Conservation (phyloP, 2,888 invertebrate genomes). For the Branchellion lobata region DNA sequence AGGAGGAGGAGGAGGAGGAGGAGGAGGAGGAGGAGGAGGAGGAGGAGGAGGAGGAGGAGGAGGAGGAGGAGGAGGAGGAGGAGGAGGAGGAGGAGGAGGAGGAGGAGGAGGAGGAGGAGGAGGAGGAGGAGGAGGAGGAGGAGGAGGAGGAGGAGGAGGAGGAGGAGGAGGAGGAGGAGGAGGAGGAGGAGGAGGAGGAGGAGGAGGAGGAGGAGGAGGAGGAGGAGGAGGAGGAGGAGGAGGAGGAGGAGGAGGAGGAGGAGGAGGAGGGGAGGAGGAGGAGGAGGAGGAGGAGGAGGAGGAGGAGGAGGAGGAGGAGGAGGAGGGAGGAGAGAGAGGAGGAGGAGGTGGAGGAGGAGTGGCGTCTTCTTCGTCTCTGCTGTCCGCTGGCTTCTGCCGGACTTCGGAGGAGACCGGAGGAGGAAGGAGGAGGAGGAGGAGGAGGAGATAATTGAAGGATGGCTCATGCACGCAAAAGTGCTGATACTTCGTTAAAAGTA, state of each 20-base stretch:
- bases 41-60: neutral
- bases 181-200: neutral
- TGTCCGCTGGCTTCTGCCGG: no score
- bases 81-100: constrained; percentile 9
- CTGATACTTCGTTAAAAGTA: no score
- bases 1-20: neutral
- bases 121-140: neutral
- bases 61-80: neutral
- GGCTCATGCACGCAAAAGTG: no score
- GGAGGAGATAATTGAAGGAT: no score
- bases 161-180: neutral
- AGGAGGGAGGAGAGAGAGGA: neutral
- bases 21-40: neutral
- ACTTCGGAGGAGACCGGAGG: no score
- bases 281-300: constrained; percentile 30
- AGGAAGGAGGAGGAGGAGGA: no score
- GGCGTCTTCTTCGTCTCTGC: neutral
- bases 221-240: neutral
- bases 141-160: neutral
- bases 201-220: neutral
- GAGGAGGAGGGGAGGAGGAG: constrained; percentile 3
- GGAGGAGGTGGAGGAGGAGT: neutral
- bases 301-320: neutral
- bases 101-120: neutral
- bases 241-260: neutral